Conservation (phyloP, 2,113 vertebrate species). For the Hyperopisus bebe region DNA sequence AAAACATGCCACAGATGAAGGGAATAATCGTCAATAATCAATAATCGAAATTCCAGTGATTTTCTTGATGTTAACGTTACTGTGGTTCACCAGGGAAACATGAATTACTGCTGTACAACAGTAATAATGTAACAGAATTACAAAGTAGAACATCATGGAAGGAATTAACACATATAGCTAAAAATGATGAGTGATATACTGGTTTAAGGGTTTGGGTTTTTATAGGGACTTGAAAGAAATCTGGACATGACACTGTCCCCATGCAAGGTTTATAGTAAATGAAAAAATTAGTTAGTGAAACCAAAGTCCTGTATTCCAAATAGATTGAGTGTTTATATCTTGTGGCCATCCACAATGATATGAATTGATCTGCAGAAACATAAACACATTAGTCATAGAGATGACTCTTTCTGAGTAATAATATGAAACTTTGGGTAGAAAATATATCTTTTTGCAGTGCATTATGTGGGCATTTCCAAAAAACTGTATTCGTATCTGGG, state of each 20-base stretch:
- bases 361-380: neutral
- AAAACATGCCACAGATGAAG: too few species aligned
- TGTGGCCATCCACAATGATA: neutral
- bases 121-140: neutral
- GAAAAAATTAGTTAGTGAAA: too few species aligned
- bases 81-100: neutral
- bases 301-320: too few species aligned
- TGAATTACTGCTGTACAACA: neutral
- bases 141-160: neutral
- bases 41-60: too few species aligned
- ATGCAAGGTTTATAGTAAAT: neutral
- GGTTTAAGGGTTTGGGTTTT: neutral
- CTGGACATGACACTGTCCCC: neutral
- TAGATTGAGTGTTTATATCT: neutral
- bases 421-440: neutral
- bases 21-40: too few species aligned
- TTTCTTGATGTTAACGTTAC: neutral
- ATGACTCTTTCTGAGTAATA: neutral
- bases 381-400: neutral
- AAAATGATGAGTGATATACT: too few species aligned
- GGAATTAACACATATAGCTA: too few species aligned
- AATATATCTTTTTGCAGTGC: neutral
- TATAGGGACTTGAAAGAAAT: neutral
- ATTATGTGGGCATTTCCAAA: neutral
- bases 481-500: neutral